Percentiles rank a stretch among this genome's conserved stretches.
These are phyloP conservation scores for Saccostrea echinata DNA, from an alignment of 1,140 invertebrate species.

Conservation along the genomic window DNA sequence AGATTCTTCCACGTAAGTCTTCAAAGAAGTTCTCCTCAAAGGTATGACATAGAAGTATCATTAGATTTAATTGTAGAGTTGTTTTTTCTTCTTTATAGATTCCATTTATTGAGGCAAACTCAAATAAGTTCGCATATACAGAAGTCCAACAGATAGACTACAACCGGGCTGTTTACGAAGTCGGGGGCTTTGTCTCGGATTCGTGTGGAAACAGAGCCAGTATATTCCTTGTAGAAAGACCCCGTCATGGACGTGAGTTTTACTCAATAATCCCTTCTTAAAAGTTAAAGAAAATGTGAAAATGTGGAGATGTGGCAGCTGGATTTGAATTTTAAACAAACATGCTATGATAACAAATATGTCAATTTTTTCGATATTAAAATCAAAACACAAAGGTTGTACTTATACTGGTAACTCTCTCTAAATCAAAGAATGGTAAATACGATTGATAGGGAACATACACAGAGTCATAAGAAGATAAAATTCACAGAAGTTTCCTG, in stretches of 20 bases:
- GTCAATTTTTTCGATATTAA: too few relatives aligned
- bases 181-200: background rate
- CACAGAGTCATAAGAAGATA: too few relatives aligned
- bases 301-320: background rate
- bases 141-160: background rate
- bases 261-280: too few relatives aligned
- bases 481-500: too few relatives aligned
- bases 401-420: too few relatives aligned
- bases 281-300: too few relatives aligned
- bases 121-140: background rate
- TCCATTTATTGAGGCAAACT: slow-evolving; percentile 12
- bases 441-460: too few relatives aligned
- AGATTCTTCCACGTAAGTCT: background rate
- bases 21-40: background rate
- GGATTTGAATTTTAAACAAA: background rate
- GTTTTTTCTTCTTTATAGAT: background rate
- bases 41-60: too few relatives aligned
- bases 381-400: too few relatives aligned
- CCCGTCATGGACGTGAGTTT: background rate
- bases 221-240: background rate
- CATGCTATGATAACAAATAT: background rate
- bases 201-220: slow-evolving; percentile 11
- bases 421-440: too few relatives aligned
- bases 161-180: background rate
- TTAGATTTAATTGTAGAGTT: too few relatives aligned